A percentile compares a stretch with the other conserved stretches of the same genome.
These are phyloP conservation scores for Capricornis sumatraensis DNA, from an alignment of 2,113 vertebrate species.

Conservation along the genomic window DNA sequence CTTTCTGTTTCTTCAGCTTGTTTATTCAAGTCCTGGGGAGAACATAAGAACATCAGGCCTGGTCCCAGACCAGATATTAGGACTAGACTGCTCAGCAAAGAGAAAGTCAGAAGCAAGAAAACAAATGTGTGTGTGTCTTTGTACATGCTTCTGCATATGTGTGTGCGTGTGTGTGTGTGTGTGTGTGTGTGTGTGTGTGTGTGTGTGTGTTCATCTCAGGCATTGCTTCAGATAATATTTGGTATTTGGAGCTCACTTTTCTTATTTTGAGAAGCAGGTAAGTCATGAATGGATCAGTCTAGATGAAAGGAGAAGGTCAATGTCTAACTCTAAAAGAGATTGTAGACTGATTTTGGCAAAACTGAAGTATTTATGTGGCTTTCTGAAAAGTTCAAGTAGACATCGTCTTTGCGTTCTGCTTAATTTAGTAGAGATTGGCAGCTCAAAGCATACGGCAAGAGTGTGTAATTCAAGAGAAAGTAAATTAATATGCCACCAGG, in stretches of 20 bases:
- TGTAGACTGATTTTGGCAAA: not conserved
- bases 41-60: not conserved
- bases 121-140: not conserved
- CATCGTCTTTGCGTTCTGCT: not conserved
- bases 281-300: not conserved
- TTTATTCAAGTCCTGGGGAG: not conserved
- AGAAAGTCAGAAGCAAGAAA: not conserved
- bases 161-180: not conserved
- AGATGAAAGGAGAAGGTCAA: not conserved
- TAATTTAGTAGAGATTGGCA: not conserved
- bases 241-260: not conserved
- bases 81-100: not conserved
- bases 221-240: not conserved
- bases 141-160: not conserved
- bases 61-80: not conserved
- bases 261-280: not conserved
- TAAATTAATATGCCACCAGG: conserved; percentile 32
- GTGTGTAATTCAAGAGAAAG: conserved; percentile 30
- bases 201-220: not conserved
- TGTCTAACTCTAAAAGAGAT: not conserved
- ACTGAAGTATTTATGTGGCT: not conserved
- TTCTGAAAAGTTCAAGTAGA: conserved; percentile 1
- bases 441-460: not conserved
- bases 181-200: not conserved
- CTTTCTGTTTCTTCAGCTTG: not conserved